Base-by-base conservation (phyloP, 1,140 invertebrate genomes). In the Drosophila sechellia region DNA sequence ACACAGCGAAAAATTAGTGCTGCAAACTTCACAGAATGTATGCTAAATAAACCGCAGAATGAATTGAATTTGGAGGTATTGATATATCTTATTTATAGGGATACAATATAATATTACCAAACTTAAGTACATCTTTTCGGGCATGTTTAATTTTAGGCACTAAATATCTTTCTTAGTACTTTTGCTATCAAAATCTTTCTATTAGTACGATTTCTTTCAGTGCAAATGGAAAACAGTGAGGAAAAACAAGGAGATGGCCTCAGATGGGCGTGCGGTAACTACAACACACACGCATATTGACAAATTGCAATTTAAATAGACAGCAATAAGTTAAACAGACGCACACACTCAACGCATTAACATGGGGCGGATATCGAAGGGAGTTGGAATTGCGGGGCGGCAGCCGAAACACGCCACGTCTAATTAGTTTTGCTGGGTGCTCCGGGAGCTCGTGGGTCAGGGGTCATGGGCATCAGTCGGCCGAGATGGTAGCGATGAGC, bases 271-370 rank as follows among this genome's bases (percentile, higher is more conserved):
- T 79, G 74, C 34, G 80, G 57, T 61, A 61, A 27, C 45, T 55
- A 46, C 64, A 74, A 39, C 37, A 39, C 65, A 68, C 70, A 79
- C 65, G 65, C 61, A 50, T 87, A 87, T 87, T 87, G 84, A 89
- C 84, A 87, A 87, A 89, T 89, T 87, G 79, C 84, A 89, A 90
- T 87, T 87, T 87, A 87, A 87, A 87, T 89, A 84, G 79, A 87
- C 84, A 80, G 79, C 79, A 87, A 89, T 84, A 87, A 87, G 84
- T 89, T 89, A 87, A 87, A 89, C 63, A 84, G 76, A 89, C 83
- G 70, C 61, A 72, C 65, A 72, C 55, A 55, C 42, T 17, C 48
- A 68, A 22, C 40, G 31, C 40, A 56, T 34, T 46, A 43, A 50
- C 53, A 43, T 58, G 52, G 27, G 45, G 17, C 8, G 10, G 39